Percentiles rank a stretch among this genome's conserved stretches.
phyloP scores from a whole-genome alignment of 2,888 invertebrate genomes.

The Lapara coniferarum region DNA sequence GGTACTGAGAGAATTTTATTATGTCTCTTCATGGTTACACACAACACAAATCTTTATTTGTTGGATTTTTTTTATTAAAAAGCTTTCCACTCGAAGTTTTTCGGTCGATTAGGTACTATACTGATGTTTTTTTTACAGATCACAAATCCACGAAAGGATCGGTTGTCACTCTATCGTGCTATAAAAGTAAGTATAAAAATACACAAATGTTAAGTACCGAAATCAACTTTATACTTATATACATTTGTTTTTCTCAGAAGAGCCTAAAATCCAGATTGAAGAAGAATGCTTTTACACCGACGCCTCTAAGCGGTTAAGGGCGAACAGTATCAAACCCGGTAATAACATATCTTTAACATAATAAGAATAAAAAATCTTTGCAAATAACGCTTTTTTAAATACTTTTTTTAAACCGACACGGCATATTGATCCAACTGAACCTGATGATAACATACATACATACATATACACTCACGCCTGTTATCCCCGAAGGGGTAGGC shows the following conservation, averaged over 20 bases:
- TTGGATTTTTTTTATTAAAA: too few relatives aligned
- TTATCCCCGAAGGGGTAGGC: too few relatives aligned
- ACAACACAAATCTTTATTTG: too few relatives aligned
- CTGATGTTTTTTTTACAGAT: slow-evolving; percentile 70
- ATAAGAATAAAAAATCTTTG: background rate
- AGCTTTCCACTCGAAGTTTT: too few relatives aligned
- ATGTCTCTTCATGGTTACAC: too few relatives aligned
- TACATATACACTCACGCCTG: too few relatives aligned
- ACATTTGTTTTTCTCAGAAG: slow-evolving; percentile 61
- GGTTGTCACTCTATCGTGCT: slow-evolving; percentile 83
- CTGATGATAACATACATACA: too few relatives aligned
- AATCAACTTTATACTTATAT: background rate
- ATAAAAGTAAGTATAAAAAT: slow-evolving; percentile 82
- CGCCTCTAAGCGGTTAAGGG: slow-evolving; percentile 62
- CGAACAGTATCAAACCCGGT: slow-evolving; percentile 72
- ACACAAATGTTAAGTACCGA: background rate
- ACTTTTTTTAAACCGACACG: too few relatives aligned
- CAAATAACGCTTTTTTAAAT: too few relatives aligned
- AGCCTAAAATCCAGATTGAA: slow-evolving; percentile 77
- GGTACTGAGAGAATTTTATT: too few relatives aligned
- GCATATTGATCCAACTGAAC: too few relatives aligned
- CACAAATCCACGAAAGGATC: slow-evolving; percentile 83
- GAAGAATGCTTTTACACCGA: slow-evolving; percentile 73
- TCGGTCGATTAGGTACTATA: too few relatives aligned
- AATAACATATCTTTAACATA: slow-evolving; percentile 9